Percentiles rank a stretch among this genome's conserved stretches.
phyloP scores from a whole-genome alignment of 1,140 invertebrate species.

The Drosophila fuyamai region DNA sequence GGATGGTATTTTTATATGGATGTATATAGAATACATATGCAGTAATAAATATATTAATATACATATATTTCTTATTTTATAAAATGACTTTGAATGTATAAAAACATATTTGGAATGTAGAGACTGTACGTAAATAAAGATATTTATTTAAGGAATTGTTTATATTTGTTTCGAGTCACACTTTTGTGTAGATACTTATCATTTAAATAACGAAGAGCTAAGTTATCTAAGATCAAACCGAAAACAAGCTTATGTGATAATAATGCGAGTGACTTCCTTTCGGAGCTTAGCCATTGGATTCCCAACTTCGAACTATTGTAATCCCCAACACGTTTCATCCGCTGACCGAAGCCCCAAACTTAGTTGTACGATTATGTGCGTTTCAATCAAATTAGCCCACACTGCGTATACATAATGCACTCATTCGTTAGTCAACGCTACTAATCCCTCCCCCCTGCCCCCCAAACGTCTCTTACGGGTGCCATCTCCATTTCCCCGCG shows the following conservation, averaged over 20 bases:
- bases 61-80: no score
- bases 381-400: slow-evolving; percentile 43
- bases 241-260: background rate
- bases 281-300: slow-evolving; percentile 5
- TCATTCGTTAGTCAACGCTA: slow-evolving; percentile 30
- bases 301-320: background rate
- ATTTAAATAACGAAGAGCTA: background rate
- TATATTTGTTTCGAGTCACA: no score
- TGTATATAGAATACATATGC: no score
- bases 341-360: slow-evolving; percentile 7
- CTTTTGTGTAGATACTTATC: no score
- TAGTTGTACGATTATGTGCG: slow-evolving; percentile 38
- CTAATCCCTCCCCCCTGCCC: background rate
- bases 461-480: no score
- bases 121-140: no score
- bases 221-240: background rate
- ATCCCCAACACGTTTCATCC: slow-evolving; percentile 12
- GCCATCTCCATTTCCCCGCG: background rate
- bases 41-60: no score
- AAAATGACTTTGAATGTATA: no score
- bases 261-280: background rate
- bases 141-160: no score
- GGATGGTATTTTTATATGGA: no score
- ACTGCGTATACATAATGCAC: slow-evolving; percentile 42
- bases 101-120: no score